Evolutionary conservation across 2,797 vertebrate species (phyloP).

Genomic region (Liasis olivaceus): DNA sequence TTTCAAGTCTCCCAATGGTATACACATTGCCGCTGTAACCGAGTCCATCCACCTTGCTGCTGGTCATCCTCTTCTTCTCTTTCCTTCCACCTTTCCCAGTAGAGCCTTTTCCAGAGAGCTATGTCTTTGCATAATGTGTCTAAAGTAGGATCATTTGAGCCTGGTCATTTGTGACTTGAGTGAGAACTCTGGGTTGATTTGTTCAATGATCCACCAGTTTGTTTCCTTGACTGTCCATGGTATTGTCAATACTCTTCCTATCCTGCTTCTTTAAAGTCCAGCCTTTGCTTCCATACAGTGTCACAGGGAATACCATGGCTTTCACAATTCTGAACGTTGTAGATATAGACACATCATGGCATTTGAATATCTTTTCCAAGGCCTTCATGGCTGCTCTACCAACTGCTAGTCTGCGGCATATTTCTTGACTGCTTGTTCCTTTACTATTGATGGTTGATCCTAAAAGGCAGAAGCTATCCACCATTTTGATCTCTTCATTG

Average conservation of each 20-base stretch:
- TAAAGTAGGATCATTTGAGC: not conserved
- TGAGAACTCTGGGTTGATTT: not conserved
- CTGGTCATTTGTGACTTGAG: not conserved
- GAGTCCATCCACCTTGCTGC: not conserved
- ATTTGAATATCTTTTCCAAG: not conserved
- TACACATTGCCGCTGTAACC: not conserved
- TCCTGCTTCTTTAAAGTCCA: not conserved
- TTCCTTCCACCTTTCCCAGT: not conserved
- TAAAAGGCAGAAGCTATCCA: not conserved
- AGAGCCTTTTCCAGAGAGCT: not conserved
- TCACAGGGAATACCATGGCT: not conserved
- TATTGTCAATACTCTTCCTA: not conserved
- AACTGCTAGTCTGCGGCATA: not conserved
- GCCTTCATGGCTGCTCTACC: not conserved
- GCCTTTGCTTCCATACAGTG: not conserved
- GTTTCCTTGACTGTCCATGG: not conserved
- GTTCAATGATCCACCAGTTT: not conserved
- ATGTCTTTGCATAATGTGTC: not conserved
- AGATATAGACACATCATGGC: not conserved
- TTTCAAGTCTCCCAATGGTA: no score
- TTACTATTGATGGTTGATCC: not conserved
- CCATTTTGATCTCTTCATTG: not conserved
- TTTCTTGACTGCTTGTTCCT: not conserved
- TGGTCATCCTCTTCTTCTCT: not conserved
- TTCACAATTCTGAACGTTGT: not conserved